A percentile compares a stretch with the other conserved stretches of the same genome.
These are phyloP conservation scores for Eupleurogrammus muticus DNA, from an alignment of 2,797 vertebrate species.

Conservation along the genomic window DNA sequence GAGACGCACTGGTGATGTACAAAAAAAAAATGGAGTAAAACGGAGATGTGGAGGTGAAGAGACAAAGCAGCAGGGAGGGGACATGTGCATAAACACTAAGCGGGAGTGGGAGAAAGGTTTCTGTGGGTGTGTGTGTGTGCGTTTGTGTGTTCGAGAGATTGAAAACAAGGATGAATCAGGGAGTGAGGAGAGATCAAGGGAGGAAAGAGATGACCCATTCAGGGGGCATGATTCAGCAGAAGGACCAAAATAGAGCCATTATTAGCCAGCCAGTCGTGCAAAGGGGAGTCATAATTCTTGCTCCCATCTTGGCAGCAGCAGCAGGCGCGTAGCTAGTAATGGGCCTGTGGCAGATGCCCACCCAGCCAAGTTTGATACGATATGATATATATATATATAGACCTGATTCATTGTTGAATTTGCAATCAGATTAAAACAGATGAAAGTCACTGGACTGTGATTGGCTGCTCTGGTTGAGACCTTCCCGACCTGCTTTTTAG, in stretches of 20 bases:
- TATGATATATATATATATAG: too few species aligned
- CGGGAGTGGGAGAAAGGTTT: neutral
- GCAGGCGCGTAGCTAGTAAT: too few species aligned
- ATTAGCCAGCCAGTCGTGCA: constrained; percentile 71
- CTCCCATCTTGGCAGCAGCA: constrained; percentile 49
- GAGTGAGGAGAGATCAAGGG: constrained; percentile 44
- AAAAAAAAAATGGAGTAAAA: constrained; percentile 22
- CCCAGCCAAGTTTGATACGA: too few species aligned
- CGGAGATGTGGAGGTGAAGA: constrained; percentile 3
- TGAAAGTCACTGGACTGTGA: too few species aligned
- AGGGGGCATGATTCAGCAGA: constrained; percentile 78
- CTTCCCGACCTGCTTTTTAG: too few species aligned
- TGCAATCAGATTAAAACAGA: too few species aligned
- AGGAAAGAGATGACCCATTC: constrained; percentile 69
- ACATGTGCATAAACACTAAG: neutral
- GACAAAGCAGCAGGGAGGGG: constrained; percentile 10
- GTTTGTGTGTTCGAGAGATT: constrained; percentile 23
- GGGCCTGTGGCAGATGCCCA: too few species aligned
- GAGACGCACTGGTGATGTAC: constrained; percentile 38
- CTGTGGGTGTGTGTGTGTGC: neutral
- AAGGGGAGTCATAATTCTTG: constrained; percentile 66
- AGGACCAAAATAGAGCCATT: constrained; percentile 77
- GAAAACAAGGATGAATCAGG: constrained; percentile 53
- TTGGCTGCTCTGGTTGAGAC: too few species aligned
- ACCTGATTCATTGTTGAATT: too few species aligned